Evolutionary conservation across 30 jellyfish, hydroid and myxozoan genomes (phyloP).

Genomic region (Aurelia sp.): DNA sequence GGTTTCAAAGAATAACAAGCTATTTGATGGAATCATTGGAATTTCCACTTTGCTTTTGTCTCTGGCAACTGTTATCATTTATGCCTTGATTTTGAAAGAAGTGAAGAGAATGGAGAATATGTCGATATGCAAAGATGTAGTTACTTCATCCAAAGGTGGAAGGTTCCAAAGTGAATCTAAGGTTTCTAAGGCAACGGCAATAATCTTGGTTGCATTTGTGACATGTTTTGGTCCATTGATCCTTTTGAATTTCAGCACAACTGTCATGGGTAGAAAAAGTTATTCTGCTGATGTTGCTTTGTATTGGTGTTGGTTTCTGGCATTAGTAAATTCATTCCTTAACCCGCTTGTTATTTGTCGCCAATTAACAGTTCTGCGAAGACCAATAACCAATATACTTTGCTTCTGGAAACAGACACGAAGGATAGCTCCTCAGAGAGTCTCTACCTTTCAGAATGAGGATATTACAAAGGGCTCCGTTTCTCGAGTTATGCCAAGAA

Average conservation of each 20-base stretch:
- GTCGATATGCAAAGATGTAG: background rate
- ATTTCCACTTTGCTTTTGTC: background rate
- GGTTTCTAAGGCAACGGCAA: background rate
- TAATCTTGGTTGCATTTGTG: background rate
- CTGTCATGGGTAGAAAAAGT: too few species aligned
- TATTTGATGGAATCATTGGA: background rate
- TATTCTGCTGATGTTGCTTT: background rate
- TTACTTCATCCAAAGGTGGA: background rate
- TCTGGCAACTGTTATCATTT: background rate
- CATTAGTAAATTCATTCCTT: background rate
- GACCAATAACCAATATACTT: background rate
- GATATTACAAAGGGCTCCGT: too few species aligned
- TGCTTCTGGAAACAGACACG: background rate
- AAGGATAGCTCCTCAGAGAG: background rate
- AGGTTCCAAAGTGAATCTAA: background rate
- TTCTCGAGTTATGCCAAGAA: too few species aligned
- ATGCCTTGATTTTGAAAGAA: background rate
- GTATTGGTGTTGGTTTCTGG: slow-evolving; percentile 8
- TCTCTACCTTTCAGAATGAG: too few species aligned
- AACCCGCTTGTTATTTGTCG: background rate
- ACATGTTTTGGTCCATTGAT: background rate
- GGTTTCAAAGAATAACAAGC: background rate
- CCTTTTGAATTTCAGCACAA: background rate
- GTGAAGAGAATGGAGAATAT: background rate
- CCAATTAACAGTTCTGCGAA: slow-evolving; percentile 2